Percentiles rank a stretch among this genome's conserved stretches.
phyloP scores from a whole-genome alignment of 2,888 invertebrate species.

The Nemotelus nigrinus region DNA sequence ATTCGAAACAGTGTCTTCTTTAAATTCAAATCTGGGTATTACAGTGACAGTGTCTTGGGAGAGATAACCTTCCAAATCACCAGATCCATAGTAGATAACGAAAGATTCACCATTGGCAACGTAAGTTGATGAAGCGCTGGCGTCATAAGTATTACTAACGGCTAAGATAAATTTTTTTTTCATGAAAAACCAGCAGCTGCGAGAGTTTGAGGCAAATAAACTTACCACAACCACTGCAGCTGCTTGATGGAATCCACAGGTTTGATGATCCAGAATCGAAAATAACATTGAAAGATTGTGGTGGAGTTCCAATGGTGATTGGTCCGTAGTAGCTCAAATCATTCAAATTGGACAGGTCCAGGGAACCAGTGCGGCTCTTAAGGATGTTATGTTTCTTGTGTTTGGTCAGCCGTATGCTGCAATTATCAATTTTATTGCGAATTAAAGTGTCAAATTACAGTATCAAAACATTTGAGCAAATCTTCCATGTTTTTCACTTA shows the following conservation, averaged over 20 bases:
- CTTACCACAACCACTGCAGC: slow-evolving; percentile 71
- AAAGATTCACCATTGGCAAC: slow-evolving; percentile 89
- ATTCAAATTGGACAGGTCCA: slow-evolving; percentile 3
- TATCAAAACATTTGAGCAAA: too few relatives aligned
- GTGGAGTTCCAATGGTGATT: slow-evolving; percentile 86
- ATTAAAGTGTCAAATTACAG: too few relatives aligned
- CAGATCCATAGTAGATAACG: slow-evolving; percentile 94
- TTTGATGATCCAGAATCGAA: slow-evolving; percentile 98
- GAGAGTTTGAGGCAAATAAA: background rate
- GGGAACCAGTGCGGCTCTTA: background rate
- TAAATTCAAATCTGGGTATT: slow-evolving; percentile 62
- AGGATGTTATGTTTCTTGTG: background rate
- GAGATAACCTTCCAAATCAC: slow-evolving; percentile 94
- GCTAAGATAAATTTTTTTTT: background rate
- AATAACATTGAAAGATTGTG: slow-evolving; percentile 88
- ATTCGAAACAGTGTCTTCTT: background rate
- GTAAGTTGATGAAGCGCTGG: slow-evolving; percentile 84
- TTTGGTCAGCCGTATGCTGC: background rate
- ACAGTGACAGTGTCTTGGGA: slow-evolving; percentile 89
- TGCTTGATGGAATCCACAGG: slow-evolving; percentile 90
- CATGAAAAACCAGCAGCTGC: too few relatives aligned
- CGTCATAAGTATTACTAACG: slow-evolving; percentile 86
- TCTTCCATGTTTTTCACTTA: background rate
- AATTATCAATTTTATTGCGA: background rate
- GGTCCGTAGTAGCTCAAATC: slow-evolving; percentile 78